These are phyloP conservation scores for Cephus rjabovi DNA, from an alignment of 2,888 invertebrate species.

Conservation along the genomic window DNA sequence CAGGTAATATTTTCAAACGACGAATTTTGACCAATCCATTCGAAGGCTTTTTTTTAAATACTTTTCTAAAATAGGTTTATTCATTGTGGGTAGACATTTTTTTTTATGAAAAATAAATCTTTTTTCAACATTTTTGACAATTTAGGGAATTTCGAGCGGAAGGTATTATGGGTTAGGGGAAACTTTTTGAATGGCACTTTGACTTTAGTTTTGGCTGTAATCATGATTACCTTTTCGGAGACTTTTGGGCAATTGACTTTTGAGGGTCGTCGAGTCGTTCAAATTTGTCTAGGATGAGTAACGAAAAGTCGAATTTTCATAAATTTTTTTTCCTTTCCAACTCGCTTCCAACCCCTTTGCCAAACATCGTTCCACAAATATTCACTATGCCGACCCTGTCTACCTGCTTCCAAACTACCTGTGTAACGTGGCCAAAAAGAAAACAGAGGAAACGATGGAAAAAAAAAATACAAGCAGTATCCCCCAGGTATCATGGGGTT, in stretches of 20 bases:
- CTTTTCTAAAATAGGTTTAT: neutral
- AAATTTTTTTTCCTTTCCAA: neutral
- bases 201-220: neutral
- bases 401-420: slow-evolving; percentile 23
- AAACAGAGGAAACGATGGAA: neutral
- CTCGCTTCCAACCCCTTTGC: neutral
- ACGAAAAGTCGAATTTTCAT: neutral
- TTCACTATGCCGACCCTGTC: slow-evolving; percentile 16
- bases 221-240: neutral
- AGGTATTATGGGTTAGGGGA: neutral
- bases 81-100: neutral
- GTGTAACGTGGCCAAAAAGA: slow-evolving; percentile 1
- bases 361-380: neutral
- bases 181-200: neutral
- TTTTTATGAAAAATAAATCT: neutral
- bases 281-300: neutral
- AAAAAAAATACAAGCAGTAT: neutral
- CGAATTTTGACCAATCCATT: neutral
- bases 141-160: neutral
- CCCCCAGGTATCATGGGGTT: neutral
- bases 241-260: neutral
- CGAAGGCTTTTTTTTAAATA: neutral
- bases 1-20: neutral
- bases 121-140: neutral
- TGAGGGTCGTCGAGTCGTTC: neutral